Percentiles rank a stretch among this genome's conserved stretches.
phyloP scores from a whole-genome alignment of 1,140 invertebrate species.

The Euwallacea similis region DNA sequence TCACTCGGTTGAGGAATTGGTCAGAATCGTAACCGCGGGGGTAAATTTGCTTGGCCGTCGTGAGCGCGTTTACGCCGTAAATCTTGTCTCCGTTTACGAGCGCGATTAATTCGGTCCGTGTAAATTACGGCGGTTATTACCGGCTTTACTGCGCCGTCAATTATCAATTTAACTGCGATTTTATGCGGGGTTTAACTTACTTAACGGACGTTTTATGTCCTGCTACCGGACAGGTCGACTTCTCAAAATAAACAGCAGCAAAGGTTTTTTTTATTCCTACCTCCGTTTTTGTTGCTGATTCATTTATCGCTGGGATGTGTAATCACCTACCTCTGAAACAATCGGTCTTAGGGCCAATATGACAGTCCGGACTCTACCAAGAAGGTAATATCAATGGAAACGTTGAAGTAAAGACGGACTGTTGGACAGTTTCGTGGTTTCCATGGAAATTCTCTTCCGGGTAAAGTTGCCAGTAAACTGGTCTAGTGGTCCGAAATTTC shows the following conservation, averaged over 20 bases:
- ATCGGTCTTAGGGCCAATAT: too few relatives aligned
- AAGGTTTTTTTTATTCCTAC: too few relatives aligned
- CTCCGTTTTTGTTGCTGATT: background rate
- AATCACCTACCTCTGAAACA: too few relatives aligned
- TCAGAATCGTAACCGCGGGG: too few relatives aligned
- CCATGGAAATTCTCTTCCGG: too few relatives aligned
- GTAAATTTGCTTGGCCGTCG: background rate
- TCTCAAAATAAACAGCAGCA: background rate
- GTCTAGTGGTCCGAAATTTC: too few relatives aligned
- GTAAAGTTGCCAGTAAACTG: too few relatives aligned
- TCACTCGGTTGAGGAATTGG: too few relatives aligned
- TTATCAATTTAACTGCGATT: constrained; percentile 36
- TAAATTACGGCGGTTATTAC: constrained; percentile 27
- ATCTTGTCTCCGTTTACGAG: constrained; percentile 22
- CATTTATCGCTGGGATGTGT: background rate
- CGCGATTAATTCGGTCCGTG: constrained; percentile 21
- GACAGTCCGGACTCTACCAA: too few relatives aligned
- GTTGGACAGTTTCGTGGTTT: too few relatives aligned
- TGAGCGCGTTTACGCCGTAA: constrained; percentile 20
- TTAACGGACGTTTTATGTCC: constrained; percentile 27
- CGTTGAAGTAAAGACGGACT: too few relatives aligned
- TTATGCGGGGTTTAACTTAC: constrained; percentile 30
- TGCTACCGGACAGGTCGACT: constrained; percentile 14
- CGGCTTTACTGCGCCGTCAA: constrained; percentile 29
- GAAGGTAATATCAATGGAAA: too few relatives aligned